These are phyloP conservation scores for Anseranas semipalmata DNA, from an alignment of 2,113 vertebrate genomes.

Conservation along the genomic window DNA sequence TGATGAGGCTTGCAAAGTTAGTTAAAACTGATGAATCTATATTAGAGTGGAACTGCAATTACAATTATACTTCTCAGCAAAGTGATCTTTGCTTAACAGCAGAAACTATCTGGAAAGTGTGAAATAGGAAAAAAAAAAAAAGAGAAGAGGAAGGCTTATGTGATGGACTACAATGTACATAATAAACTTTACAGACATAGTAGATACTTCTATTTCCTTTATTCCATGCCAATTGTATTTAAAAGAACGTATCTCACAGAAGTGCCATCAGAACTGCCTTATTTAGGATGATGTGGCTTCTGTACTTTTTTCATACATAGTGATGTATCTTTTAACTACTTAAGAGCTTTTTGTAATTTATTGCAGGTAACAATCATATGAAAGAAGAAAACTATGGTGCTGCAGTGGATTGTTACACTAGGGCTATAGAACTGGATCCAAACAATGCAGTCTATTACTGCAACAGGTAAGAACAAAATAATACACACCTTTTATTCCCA, in stretches of 20 bases:
- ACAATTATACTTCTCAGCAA: neutral
- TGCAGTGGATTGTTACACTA: conserved; percentile 93
- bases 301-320: neutral
- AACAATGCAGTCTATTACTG: conserved; percentile 97
- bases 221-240: neutral
- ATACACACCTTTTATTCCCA: neutral
- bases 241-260: neutral
- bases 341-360: neutral
- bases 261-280: neutral
- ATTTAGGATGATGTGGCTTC: neutral
- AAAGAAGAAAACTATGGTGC: conserved; percentile 94
- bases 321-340: neutral
- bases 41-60: neutral
- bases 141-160: neutral
- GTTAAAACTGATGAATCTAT: neutral
- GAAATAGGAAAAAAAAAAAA: neutral
- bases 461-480: conserved; percentile 84
- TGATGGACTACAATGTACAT: neutral
- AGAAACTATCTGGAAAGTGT: neutral
- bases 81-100: neutral
- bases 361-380: conserved; percentile 96
- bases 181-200: neutral
- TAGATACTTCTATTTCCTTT: neutral
- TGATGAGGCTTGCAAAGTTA: neutral
- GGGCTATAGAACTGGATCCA: conserved; percentile 92